Percentiles rank a stretch among this genome's conserved stretches.
Evolutionary conservation across 2,113 vertebrate genomes (phyloP).

Genomic region (Strix aluco): DNA sequence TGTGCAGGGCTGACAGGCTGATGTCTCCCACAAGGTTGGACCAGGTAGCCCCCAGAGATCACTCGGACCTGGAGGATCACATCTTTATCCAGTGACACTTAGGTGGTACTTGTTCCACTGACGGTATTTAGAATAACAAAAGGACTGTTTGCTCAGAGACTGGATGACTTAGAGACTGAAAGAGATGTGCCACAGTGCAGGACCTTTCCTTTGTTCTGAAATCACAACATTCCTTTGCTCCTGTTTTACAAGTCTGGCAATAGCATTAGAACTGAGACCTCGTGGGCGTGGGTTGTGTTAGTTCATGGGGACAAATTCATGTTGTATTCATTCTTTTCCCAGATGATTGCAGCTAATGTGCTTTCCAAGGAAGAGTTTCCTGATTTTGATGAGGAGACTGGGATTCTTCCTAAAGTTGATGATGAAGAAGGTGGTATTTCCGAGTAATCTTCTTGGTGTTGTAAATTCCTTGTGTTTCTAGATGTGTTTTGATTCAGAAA

Average conservation of each 20-base stretch:
- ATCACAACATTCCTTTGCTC: background rate
- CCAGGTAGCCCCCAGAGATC: background rate
- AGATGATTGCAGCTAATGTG: constrained; percentile 99
- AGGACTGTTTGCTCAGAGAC: background rate
- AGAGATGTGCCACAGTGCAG: background rate
- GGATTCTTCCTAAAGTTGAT: constrained; percentile 97
- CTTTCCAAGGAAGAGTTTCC: constrained; percentile 98
- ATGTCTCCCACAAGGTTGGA: background rate
- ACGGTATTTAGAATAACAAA: background rate
- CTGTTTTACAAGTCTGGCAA: background rate
- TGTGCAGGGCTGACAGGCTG: too few species aligned
- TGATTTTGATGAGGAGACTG: constrained; percentile 97
- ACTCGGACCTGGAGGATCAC: background rate
- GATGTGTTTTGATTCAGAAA: background rate
- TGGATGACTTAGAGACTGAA: too few species aligned
- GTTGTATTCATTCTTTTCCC: background rate
- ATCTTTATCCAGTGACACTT: background rate
- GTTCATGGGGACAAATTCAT: fast-evolving
- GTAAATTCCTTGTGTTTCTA: background rate
- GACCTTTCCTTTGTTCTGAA: background rate
- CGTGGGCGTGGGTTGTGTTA: fast-evolving
- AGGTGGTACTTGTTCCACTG: too few species aligned
- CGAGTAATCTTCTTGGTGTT: background rate
- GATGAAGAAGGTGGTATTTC: constrained; percentile 90
- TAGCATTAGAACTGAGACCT: background rate